Conservation (phyloP, 2,113 vertebrate genomes). For the Chiloscyllium plagiosum region DNA sequence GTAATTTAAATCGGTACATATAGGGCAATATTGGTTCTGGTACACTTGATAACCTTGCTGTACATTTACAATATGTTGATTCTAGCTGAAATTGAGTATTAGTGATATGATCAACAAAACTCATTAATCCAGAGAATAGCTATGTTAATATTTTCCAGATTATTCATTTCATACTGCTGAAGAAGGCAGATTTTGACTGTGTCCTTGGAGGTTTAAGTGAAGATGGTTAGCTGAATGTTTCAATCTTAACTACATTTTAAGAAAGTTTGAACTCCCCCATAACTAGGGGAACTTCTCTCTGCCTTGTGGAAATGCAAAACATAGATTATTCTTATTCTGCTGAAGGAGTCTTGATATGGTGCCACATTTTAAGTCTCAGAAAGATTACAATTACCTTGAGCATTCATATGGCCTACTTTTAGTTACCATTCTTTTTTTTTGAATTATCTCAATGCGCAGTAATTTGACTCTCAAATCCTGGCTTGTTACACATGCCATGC, state of each 20-base stretch:
- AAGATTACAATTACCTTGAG: neutral
- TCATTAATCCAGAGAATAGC: neutral
- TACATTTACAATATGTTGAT: neutral
- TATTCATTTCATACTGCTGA: neutral
- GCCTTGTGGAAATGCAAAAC: neutral
- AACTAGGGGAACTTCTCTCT: neutral
- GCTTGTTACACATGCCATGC: neutral
- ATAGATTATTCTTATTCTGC: neutral
- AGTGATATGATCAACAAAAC: neutral
- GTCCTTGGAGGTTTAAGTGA: neutral
- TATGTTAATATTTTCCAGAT: neutral
- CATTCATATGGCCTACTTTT: neutral
- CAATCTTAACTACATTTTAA: neutral
- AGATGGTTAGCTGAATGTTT: neutral
- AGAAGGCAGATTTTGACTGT: neutral
- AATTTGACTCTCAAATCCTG: neutral
- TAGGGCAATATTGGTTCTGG: neutral
- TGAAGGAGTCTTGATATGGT: neutral
- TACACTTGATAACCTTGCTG: neutral
- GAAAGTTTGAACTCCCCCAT: neutral
- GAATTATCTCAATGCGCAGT: neutral
- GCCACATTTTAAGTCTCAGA: neutral
- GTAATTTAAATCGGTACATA: neutral
- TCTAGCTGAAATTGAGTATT: neutral
- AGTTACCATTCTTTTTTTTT: neutral